phyloP scores from a whole-genome alignment of 2,113 vertebrate genomes.

The Rissa tridactyla region DNA sequence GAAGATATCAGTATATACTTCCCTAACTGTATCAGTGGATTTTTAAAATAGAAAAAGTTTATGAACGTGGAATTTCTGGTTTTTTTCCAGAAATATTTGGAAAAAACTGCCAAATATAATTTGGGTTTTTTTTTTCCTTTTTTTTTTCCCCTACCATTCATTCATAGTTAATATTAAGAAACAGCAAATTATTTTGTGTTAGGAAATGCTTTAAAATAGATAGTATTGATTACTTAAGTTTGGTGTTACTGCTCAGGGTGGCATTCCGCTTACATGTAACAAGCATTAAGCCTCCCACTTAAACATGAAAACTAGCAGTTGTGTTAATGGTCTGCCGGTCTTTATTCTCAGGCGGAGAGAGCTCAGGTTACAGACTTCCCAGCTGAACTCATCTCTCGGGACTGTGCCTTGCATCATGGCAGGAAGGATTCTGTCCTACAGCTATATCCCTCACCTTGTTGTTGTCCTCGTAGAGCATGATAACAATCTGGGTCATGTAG shows the following conservation, averaged over 20 bases:
- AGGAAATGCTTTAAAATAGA: neutral
- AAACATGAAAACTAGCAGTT: neutral
- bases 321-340: neutral
- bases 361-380: neutral
- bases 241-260: neutral
- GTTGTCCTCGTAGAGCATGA: constrained; percentile 99
- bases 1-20: neutral
- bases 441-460: constrained; percentile 83
- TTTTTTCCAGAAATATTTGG: neutral
- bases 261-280: neutral
- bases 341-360: neutral
- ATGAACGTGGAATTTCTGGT: neutral
- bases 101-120: neutral
- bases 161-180: neutral
- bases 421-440: constrained; percentile 9
- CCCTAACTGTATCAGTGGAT: neutral
- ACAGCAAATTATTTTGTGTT: neutral
- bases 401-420: neutral
- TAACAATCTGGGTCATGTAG: constrained; percentile 99
- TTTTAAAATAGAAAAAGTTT: neutral
- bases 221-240: neutral
- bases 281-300: neutral
- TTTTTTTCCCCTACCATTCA: neutral
- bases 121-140: neutral
- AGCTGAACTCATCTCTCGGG: neutral